Evolutionary conservation across 2,113 vertebrate genomes (phyloP).

Genomic region (Limnothrissa miodon): DNA sequence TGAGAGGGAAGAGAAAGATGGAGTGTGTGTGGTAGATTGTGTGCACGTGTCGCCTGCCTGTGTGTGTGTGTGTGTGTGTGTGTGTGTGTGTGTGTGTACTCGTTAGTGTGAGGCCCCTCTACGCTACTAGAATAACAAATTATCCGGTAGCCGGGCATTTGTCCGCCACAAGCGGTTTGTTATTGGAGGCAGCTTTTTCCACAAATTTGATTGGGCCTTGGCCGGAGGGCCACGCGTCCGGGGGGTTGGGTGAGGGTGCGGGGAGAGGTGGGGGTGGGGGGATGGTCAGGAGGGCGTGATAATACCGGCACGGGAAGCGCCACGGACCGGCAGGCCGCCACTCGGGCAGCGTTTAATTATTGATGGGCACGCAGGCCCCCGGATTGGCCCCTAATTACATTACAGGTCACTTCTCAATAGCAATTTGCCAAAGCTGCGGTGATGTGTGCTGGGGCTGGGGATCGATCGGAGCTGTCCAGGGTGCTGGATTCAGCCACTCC

Average conservation of each 20-base stretch:
- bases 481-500: slow-evolving; percentile 51
- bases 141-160: slow-evolving; percentile 36
- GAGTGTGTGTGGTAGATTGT: neutral
- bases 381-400: slow-evolving; percentile 78
- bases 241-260: slow-evolving; percentile 56
- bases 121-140: slow-evolving; percentile 34
- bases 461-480: slow-evolving; percentile 73
- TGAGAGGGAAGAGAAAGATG: neutral
- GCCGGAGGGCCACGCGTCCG: slow-evolving; percentile 57
- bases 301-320: slow-evolving; percentile 60
- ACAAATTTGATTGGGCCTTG: slow-evolving; percentile 60
- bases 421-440: slow-evolving; percentile 79
- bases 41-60: neutral
- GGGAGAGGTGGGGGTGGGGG: too few relatives aligned
- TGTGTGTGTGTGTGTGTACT: slow-evolving; percentile 7
- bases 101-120: slow-evolving; percentile 15
- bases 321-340: slow-evolving; percentile 58
- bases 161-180: slow-evolving; percentile 52
- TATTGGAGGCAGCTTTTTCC: slow-evolving; percentile 51
- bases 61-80: neutral
- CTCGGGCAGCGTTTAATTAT: slow-evolving; percentile 77
- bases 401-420: slow-evolving; percentile 83
- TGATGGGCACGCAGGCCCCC: slow-evolving; percentile 70
- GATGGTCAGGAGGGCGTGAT: slow-evolving; percentile 61
- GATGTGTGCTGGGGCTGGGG: slow-evolving; percentile 69